Conservation (phyloP, 1,140 invertebrate species). For the Ditylenchus dipsaci region DNA sequence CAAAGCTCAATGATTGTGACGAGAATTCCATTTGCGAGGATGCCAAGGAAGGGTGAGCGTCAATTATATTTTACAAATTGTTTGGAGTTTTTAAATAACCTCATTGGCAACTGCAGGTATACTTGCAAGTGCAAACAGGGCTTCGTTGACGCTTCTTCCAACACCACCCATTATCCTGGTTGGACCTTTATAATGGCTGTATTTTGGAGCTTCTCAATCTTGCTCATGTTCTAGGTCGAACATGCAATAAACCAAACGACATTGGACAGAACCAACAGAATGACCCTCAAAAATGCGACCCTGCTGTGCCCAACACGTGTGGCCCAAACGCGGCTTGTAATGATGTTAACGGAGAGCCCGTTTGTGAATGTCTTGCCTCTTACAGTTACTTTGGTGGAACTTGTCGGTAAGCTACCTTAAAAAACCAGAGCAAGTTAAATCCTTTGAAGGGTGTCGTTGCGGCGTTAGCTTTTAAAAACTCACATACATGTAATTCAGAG, state of each 20-base stretch:
- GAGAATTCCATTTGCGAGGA: constrained; percentile 77
- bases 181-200: too few species aligned
- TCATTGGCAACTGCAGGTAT: constrained; percentile 25
- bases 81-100: neutral
- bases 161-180: constrained; percentile 50
- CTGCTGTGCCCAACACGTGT: constrained; percentile 19
- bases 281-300: constrained; percentile 33
- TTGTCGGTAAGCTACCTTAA: constrained; percentile 26
- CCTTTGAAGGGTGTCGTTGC: too few species aligned
- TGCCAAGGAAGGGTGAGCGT: constrained; percentile 59
- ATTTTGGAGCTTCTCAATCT: too few species aligned
- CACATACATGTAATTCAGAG: too few species aligned
- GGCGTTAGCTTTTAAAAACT: too few species aligned
- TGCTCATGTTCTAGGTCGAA: constrained; percentile 27
- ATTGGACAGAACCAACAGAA: constrained; percentile 10
- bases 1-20: constrained; percentile 85
- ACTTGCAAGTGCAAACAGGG: constrained; percentile 46
- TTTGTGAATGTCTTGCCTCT: constrained; percentile 47
- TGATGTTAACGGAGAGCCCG: constrained; percentile 38
- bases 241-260: constrained; percentile 53
- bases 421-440: too few species aligned
- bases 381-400: constrained; percentile 50
- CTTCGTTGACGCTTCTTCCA: constrained; percentile 54
- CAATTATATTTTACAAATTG: neutral
- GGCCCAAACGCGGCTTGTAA: constrained; percentile 49